These are phyloP conservation scores for Amphiprion percula DNA, from an alignment of 2,113 vertebrate species.

Conservation along the genomic window DNA sequence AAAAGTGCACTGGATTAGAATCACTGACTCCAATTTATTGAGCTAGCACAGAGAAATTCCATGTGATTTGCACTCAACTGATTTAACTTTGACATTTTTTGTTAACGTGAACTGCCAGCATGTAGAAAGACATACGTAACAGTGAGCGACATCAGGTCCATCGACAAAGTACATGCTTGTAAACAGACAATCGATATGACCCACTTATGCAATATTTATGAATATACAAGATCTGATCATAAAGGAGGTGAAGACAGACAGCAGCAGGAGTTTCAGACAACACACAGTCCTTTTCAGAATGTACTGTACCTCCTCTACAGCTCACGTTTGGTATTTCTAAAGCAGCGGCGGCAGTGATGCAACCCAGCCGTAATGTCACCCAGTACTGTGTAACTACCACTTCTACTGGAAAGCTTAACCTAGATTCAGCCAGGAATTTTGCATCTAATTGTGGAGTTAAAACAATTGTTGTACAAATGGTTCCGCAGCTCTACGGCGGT, in stretches of 20 bases:
- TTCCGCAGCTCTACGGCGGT: neutral
- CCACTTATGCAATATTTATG: neutral
- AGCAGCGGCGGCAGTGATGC: slow-evolving; percentile 39
- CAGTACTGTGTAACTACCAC: slow-evolving; percentile 16
- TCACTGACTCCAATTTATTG: no score
- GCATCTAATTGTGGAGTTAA: slow-evolving; percentile 40
- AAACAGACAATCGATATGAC: neutral
- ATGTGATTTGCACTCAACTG: no score
- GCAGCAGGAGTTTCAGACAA: neutral
- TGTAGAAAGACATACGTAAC: no score
- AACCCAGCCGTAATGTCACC: slow-evolving; percentile 55
- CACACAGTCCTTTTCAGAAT: neutral
- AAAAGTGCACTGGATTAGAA: no score
- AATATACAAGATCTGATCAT: neutral
- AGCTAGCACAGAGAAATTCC: no score
- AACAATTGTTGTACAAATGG: slow-evolving; percentile 25
- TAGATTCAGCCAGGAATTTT: slow-evolving; percentile 49
- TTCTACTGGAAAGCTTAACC: slow-evolving; percentile 38
- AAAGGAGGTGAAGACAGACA: slow-evolving; percentile 1
- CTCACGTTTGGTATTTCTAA: slow-evolving; percentile 8
- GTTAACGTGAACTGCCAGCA: no score
- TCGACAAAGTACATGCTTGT: no score
- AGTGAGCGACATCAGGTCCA: neutral
- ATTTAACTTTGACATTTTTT: no score
- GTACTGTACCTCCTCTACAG: slow-evolving; percentile 8